Conservation (phyloP, 2,888 invertebrate species). For the Fragum sueziense region DNA sequence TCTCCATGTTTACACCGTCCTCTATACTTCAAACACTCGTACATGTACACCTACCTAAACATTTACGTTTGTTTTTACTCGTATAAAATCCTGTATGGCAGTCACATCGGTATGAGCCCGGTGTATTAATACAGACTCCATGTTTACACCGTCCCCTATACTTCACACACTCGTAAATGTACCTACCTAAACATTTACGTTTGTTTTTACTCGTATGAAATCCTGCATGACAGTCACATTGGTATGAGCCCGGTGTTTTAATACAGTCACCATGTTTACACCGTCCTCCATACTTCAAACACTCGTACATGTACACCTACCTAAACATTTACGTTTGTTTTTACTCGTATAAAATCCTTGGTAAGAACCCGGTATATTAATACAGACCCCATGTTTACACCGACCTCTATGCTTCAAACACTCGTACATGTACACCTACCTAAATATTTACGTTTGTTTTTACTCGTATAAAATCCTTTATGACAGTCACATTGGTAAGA, state of each 20-base stretch:
- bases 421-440: constrained; percentile 43
- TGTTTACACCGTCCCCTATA: too few species aligned
- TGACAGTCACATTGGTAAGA: too few species aligned
- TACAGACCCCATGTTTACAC: constrained; percentile 61
- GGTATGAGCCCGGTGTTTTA: constrained; percentile 66
- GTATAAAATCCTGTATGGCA: neutral
- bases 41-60: too few species aligned
- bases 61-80: too few species aligned
- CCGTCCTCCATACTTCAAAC: constrained; percentile 23
- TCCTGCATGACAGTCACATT: constrained; percentile 66
- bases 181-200: constrained; percentile 58
- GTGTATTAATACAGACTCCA: neutral
- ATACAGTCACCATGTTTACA: constrained; percentile 62
- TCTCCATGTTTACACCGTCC: too few species aligned
- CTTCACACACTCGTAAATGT: too few species aligned
- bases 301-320: constrained; percentile 40
- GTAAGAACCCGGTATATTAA: constrained; percentile 67
- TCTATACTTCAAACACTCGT: too few species aligned
- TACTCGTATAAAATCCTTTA: too few species aligned
- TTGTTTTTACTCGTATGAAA: constrained; percentile 42
- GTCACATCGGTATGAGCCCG: neutral
- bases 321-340: constrained; percentile 58
- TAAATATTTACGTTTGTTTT: constrained; percentile 56
- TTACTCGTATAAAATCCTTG: constrained; percentile 43
- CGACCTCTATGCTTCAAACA: constrained; percentile 27